phyloP scores from a whole-genome alignment of 92 coral and sea anemone genomes.

The Metridium senile region DNA sequence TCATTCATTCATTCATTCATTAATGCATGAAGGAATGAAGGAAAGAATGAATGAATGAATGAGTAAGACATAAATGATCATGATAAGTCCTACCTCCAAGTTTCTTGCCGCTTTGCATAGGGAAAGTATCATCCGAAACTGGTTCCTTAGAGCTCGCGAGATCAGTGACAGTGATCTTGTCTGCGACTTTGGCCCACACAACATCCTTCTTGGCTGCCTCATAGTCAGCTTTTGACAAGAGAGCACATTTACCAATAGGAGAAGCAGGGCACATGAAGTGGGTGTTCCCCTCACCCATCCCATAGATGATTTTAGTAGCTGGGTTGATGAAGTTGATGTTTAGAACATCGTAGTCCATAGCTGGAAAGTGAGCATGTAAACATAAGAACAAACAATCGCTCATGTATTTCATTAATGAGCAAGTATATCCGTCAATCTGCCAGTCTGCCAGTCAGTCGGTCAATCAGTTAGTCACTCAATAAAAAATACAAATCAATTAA shows the following conservation, averaged over 20 bases:
- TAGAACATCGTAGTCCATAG: slow-evolving; percentile 13
- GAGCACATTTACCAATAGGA: not conserved
- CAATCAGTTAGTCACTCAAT: not conserved
- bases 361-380: not conserved
- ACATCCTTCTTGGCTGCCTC: not conserved
- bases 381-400: too few species aligned
- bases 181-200: not conserved
- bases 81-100: slow-evolving; percentile 16
- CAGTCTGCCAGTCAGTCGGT: not conserved
- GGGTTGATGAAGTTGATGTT: slow-evolving; percentile 24
- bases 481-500: not conserved
- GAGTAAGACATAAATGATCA: too few species aligned
- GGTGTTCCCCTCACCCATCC: not conserved
- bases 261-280: slow-evolving; percentile 10
- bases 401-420: not conserved
- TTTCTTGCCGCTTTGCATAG: slow-evolving; percentile 3
- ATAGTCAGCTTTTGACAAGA: slow-evolving; percentile 2
- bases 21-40: too few species aligned
- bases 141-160: slow-evolving; percentile 13
- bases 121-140: not conserved
- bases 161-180: slow-evolving; percentile 18
- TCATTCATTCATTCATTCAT: too few species aligned
- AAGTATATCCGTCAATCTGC: not conserved
- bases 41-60: too few species aligned
- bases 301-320: slow-evolving; percentile 5